Evolutionary conservation across 2,113 vertebrate genomes (phyloP).

Genomic region (Okapia johnstoni): DNA sequence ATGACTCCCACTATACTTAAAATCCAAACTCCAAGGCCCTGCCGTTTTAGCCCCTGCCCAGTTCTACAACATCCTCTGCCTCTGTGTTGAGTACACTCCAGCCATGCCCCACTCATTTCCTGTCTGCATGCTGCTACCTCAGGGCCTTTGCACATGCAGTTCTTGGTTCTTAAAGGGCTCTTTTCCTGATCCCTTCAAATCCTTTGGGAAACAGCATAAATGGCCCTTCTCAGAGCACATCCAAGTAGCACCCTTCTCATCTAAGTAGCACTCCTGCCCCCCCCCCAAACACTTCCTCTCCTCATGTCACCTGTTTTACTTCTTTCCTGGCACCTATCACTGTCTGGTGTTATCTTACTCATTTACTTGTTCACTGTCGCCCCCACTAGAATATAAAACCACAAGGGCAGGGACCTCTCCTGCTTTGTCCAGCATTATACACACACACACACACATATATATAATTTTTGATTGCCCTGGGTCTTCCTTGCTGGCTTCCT

Average conservation of each 20-base stretch:
- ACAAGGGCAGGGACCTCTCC: neutral
- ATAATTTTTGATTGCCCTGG: neutral
- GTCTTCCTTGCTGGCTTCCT: neutral
- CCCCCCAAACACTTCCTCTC: neutral
- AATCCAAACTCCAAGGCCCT: neutral
- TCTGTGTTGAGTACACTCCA: rapidly evolving
- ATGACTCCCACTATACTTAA: neutral
- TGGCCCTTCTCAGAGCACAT: neutral
- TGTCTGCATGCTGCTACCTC: neutral
- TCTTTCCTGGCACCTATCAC: neutral
- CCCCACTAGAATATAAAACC: neutral
- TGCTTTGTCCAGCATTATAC: neutral
- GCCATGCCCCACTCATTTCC: neutral
- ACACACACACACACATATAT: neutral
- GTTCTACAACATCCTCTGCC: too few relatives aligned
- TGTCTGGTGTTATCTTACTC: neutral
- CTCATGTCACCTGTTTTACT: neutral
- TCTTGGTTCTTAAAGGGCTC: neutral
- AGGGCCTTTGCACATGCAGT: neutral
- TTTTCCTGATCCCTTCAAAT: neutral
- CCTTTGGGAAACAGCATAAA: neutral
- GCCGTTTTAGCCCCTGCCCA: rapidly evolving
- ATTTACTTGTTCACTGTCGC: neutral
- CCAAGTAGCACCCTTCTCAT: neutral
- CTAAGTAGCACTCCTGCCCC: neutral